phyloP scores from a whole-genome alignment of 92 coral and sea anemone genomes.

The Pocillopora meandrina region DNA sequence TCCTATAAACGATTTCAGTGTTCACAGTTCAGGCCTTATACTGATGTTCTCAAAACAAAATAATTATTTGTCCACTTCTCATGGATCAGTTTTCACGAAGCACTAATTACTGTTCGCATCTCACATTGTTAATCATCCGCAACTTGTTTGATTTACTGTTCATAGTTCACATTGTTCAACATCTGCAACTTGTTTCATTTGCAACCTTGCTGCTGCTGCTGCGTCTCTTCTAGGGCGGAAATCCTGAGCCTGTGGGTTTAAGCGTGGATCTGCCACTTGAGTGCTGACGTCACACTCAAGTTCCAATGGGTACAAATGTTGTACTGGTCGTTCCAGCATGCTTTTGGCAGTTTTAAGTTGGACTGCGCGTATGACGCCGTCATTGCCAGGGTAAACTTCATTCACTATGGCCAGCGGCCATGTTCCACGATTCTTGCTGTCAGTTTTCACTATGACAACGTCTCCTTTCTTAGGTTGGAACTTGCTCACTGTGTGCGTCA shows the following conservation, averaged over 20 bases:
- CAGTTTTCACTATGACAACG: conserved; percentile 41
- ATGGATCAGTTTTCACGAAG: conserved; percentile 20
- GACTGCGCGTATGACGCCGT: conserved; percentile 36
- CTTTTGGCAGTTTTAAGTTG: conserved; percentile 34
- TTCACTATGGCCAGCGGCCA: conserved; percentile 46
- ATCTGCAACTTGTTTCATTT: conserved; percentile 3
- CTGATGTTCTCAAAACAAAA: conserved; percentile 4
- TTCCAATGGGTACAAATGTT: conserved; percentile 34
- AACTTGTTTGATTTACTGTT: conserved; percentile 8
- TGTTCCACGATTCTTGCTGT: conserved; percentile 45
- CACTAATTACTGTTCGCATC: background rate
- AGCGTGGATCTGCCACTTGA: conserved; percentile 21
- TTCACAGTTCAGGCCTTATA: conserved; percentile 5
- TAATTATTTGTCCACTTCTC: background rate
- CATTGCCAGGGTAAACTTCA: conserved; percentile 37
- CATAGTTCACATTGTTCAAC: conserved; percentile 23
- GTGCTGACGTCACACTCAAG: conserved; percentile 25
- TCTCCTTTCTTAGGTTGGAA: conserved; percentile 41
- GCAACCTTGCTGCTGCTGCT: conserved; percentile 14
- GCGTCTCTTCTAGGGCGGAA: conserved; percentile 21
- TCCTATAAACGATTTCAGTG: conserved; percentile 1
- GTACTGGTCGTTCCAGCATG: conserved; percentile 40
- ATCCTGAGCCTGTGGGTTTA: conserved; percentile 30
- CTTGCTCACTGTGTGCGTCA: conserved; percentile 37
- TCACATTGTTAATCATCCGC: conserved; percentile 12